Evolutionary conservation across 2,888 invertebrate species (phyloP).

Genomic region (Slavum lentiscoides): DNA sequence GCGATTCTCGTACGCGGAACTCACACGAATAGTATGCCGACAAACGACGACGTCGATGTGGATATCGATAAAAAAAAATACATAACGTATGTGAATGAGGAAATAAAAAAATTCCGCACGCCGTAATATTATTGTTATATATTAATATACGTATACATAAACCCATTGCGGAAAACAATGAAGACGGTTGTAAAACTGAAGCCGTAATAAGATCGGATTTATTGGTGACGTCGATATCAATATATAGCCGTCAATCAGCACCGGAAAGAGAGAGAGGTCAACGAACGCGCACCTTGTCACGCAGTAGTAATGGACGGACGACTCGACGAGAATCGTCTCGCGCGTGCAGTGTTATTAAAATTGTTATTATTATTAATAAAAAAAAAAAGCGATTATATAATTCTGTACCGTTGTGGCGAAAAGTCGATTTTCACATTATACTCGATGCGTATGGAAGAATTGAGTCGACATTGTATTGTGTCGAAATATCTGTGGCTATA

Average conservation of each 20-base stretch:
- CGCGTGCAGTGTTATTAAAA: no score
- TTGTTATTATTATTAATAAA: no score
- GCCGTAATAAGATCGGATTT: slow-evolving; percentile 43
- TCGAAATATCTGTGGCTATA: no score
- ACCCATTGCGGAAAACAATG: slow-evolving; percentile 6
- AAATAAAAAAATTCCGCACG: slow-evolving; percentile 6
- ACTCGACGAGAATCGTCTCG: background rate
- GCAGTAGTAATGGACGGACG: background rate
- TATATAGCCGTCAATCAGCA: slow-evolving; percentile 35
- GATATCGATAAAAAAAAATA: slow-evolving; percentile 2
- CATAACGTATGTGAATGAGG: background rate
- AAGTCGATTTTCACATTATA: no score
- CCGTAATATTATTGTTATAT: background rate
- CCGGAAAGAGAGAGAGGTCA: slow-evolving; percentile 13
- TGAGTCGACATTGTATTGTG: no score
- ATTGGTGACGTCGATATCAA: slow-evolving; percentile 51
- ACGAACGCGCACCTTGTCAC: slow-evolving; percentile 13
- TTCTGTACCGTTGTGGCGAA: no score
- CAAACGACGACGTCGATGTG: slow-evolving; percentile 1
- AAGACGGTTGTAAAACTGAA: slow-evolving; percentile 47
- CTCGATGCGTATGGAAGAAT: no score
- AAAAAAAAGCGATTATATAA: no score
- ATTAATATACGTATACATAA: background rate
- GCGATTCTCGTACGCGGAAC: no score
- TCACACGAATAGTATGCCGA: background rate